These are phyloP conservation scores for Anthonomus grandis DNA, from an alignment of 1,140 invertebrate genomes.

Conservation along the genomic window DNA sequence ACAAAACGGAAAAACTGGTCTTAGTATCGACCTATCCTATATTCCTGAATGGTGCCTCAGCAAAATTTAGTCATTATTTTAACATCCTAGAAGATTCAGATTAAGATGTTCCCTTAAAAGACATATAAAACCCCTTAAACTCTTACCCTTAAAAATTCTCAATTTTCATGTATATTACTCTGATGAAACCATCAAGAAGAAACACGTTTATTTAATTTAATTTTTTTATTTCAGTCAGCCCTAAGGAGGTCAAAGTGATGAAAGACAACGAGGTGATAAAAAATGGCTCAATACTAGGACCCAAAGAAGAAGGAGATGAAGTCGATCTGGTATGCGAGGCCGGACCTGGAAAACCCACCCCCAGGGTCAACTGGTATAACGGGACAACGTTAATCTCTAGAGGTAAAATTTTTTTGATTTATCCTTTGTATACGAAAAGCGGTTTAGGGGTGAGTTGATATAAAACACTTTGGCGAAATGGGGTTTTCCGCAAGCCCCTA, in stretches of 20 bases:
- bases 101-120: no score
- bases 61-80: no score
- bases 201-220: not conserved
- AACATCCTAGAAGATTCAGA: no score
- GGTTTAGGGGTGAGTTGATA: conserved; percentile 3
- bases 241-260: conserved; percentile 62
- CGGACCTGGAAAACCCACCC: conserved; percentile 71
- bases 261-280: conserved; percentile 52
- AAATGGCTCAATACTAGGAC: conserved; percentile 62
- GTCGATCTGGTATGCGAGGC: conserved; percentile 69
- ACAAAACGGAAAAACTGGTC: no score
- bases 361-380: conserved; percentile 73
- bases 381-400: conserved; percentile 57
- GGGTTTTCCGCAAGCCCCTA: conserved; percentile 1
- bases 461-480: conserved; percentile 5
- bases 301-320: conserved; percentile 65
- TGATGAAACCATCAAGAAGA: no score
- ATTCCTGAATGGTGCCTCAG: no score
- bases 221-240: conserved; percentile 62
- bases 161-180: not conserved
- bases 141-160: not conserved
- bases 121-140: no score
- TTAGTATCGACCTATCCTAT: no score
- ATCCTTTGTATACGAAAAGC: not conserved
- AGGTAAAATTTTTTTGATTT: conserved; percentile 65